phyloP scores from a whole-genome alignment of 2,888 invertebrate species.

The Limnephilus auricula region DNA sequence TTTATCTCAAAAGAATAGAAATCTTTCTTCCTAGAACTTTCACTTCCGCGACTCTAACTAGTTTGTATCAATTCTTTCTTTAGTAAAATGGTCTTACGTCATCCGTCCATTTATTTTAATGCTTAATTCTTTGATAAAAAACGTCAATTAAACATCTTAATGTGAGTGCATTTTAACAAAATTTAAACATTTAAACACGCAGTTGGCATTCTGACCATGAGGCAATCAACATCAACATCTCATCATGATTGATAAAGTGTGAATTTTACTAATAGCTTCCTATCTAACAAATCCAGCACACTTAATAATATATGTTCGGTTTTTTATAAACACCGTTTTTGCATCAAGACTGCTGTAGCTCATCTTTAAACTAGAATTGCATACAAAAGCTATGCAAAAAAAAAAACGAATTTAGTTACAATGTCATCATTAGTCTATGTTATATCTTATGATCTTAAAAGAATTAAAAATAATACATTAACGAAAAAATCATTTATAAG shows the following conservation, averaged over 20 bases:
- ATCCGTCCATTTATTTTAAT: background rate
- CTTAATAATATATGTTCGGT: background rate
- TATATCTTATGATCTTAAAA: background rate
- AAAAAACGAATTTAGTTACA: background rate
- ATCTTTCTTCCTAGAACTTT: constrained; percentile 24
- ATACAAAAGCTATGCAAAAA: background rate
- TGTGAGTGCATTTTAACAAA: background rate
- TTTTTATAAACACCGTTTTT: background rate
- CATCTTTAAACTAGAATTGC: background rate
- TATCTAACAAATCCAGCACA: background rate
- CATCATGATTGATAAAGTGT: background rate
- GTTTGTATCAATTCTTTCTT: background rate
- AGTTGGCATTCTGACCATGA: background rate
- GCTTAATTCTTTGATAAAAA: background rate
- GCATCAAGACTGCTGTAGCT: background rate
- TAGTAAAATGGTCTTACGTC: background rate
- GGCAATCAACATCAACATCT: background rate
- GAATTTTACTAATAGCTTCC: background rate
- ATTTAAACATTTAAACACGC: background rate
- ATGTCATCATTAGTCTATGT: background rate
- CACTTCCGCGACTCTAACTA: constrained; percentile 27
- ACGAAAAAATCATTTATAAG: too few species aligned
- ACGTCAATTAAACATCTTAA: background rate
- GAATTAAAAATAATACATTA: too few species aligned
- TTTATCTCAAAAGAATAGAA: constrained; percentile 47